Evolutionary conservation across 2,797 vertebrate species (phyloP).

Genomic region (Gorsachius magnificus): DNA sequence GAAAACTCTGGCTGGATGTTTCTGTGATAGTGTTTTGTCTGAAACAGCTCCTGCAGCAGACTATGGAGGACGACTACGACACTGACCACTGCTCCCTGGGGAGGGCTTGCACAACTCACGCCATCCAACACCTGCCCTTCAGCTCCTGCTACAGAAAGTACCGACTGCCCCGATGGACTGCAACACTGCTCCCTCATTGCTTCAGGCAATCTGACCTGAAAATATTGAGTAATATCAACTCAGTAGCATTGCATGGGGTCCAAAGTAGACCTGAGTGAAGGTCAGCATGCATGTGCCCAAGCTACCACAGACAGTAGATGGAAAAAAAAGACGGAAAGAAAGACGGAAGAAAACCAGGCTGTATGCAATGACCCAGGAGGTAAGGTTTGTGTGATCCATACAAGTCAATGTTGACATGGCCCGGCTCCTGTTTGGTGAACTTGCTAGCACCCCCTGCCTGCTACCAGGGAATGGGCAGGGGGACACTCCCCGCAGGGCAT

Average conservation of each 20-base stretch:
- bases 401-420: rapidly evolving
- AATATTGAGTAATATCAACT: neutral
- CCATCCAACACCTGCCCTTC: neutral
- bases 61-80: neutral
- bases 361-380: no score
- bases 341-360: neutral
- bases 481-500: neutral
- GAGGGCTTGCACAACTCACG: neutral
- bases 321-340: no score
- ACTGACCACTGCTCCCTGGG: neutral
- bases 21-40: neutral
- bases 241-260: rapidly evolving
- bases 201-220: neutral
- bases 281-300: neutral
- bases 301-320: neutral
- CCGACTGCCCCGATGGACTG: rapidly evolving
- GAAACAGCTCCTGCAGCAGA: neutral
- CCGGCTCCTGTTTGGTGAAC: rapidly evolving
- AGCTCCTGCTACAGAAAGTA: neutral
- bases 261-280: neutral
- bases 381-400: neutral
- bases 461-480: neutral
- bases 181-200: neutral
- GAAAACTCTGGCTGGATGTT: neutral
- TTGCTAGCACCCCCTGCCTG: neutral